A percentile compares a stretch with the other conserved stretches of the same genome.
These are phyloP conservation scores for Nomada fucata DNA, from an alignment of 2,888 invertebrate genomes.

Conservation along the genomic window DNA sequence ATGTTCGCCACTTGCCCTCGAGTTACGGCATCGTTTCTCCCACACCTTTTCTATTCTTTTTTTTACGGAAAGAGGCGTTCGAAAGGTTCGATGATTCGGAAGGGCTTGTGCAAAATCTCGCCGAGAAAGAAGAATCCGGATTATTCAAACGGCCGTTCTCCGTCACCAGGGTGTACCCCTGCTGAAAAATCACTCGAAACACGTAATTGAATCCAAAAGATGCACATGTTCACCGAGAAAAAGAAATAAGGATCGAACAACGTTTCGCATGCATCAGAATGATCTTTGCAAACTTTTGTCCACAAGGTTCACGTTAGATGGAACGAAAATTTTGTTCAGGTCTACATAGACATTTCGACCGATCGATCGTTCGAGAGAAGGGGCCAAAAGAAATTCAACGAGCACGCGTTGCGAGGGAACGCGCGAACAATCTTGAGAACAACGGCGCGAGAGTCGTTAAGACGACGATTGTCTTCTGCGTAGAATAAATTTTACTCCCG, in stretches of 20 bases:
- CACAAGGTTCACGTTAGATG: constrained; percentile 27
- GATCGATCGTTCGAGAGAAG: constrained; percentile 26
- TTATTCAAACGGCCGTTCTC: too few species aligned
- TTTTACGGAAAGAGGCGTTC: too few species aligned
- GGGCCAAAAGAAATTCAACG: not conserved
- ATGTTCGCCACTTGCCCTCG: not conserved
- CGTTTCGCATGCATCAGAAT: not conserved
- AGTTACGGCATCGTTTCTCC: too few species aligned
- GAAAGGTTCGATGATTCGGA: too few species aligned
- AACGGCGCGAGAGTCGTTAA: not conserved
- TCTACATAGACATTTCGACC: constrained; percentile 27
- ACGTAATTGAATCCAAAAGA: not conserved
- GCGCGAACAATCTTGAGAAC: not conserved
- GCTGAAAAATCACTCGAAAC: not conserved
- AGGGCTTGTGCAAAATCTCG: too few species aligned
- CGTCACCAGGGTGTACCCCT: too few species aligned
- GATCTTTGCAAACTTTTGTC: constrained; percentile 30
- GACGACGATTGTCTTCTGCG: not conserved
- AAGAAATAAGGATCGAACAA: not conserved
- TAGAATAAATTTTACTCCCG: not conserved
- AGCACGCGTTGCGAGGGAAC: not conserved
- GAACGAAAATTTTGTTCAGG: constrained; percentile 42
- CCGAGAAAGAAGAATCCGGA: not conserved
- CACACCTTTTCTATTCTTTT: too few species aligned
- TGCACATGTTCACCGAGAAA: not conserved